Evolutionary conservation across 2,113 vertebrate species (phyloP), one percentile per base, ranked within the genome.

Genomic region (Phyllopteryx taeniolatus): DNA sequence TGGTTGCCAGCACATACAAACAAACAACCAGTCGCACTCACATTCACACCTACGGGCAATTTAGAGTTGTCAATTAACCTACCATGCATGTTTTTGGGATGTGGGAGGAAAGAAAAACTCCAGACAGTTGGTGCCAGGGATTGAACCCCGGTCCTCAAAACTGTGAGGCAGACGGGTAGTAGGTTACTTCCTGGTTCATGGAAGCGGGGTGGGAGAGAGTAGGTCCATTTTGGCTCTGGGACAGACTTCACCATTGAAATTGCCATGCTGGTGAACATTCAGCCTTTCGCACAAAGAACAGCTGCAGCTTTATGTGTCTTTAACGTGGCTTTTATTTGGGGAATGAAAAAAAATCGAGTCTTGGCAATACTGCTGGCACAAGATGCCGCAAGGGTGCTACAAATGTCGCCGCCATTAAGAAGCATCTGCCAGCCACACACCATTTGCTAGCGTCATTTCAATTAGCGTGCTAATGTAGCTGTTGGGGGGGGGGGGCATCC

Each of bases 371-470:
- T 56, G 53, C 20, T 22, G 53, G 53, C 53, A 56, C 9, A n/a
- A 22, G 78, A 80, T 13, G 81, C 49, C 57, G 72, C 54, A 68
- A 76, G 56, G 68, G 83, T 67, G 73, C 85, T 83, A 91, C 80
- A 87, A 91, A 85, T 83, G 82, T 77, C 75, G 82, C 83, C 87
- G 85, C 72, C 77, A 67, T 88, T 90, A 77, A 90, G 83, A 91
- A 81, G 83, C 88, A 92, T 92, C 91, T 93, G 91, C 85, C 67
- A 66, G 77, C 73, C 86, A 81, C 81, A 90, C 80, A 79, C 85
- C 88, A 87, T 89, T 93, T 90, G 89, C 88, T 76, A 22, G 62
- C 63, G 83, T 67, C 62, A 82, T 85, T 82, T 83, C 78, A 83
- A 84, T 87, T 83, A 87, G 77, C 42, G 66, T 47, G 83, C 81